phyloP scores from a whole-genome alignment of 1,140 invertebrate species.

The Diorhabda carinulata region DNA sequence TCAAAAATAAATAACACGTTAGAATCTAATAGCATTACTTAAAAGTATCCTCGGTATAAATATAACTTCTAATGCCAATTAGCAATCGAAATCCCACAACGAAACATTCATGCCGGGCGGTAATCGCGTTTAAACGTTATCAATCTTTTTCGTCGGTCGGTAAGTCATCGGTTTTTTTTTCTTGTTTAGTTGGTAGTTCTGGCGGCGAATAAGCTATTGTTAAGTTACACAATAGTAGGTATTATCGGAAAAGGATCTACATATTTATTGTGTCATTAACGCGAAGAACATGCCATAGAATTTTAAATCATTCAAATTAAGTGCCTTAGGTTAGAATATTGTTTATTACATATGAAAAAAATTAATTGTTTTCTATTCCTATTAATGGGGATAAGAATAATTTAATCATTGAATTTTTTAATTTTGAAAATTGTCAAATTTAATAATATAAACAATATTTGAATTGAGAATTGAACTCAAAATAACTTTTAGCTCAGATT shows the following conservation, averaged over 20 bases:
- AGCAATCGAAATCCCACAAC: neutral
- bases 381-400: too few relatives aligned
- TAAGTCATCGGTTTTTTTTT: conserved; percentile 7
- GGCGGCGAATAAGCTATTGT: conserved; percentile 5
- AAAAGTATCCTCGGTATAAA: neutral
- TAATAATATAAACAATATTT: too few relatives aligned
- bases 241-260: conserved; percentile 25
- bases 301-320: conserved; percentile 44
- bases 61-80: neutral
- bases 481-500: too few relatives aligned
- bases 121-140: conserved; percentile 9
- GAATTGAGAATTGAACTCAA: too few relatives aligned
- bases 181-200: neutral
- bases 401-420: too few relatives aligned
- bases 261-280: conserved; percentile 43
- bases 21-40: too few relatives aligned
- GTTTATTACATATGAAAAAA: neutral
- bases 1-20: too few relatives aligned
- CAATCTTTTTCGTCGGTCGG: conserved; percentile 3
- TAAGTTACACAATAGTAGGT: conserved; percentile 15
- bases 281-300: conserved; percentile 39
- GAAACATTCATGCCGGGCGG: conserved; percentile 2
- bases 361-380: too few relatives aligned
- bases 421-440: too few relatives aligned
- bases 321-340: neutral